A percentile compares a stretch with the other conserved stretches of the same genome.
These are phyloP conservation scores for Crossocerus cetratus DNA, from an alignment of 2,888 invertebrate genomes.

Conservation along the genomic window DNA sequence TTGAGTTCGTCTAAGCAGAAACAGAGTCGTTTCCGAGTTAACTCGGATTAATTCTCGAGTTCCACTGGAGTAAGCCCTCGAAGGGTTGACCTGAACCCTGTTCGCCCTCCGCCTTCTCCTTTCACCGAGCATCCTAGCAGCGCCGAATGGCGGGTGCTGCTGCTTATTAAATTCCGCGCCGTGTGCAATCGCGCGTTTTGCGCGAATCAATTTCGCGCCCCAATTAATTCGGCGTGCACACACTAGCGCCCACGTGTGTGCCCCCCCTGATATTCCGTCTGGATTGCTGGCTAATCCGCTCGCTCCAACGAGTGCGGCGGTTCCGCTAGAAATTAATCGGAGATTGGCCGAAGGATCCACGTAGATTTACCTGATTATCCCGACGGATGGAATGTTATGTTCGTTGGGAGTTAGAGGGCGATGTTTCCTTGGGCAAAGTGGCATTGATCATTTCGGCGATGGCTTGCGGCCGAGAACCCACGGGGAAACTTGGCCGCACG, in stretches of 20 bases:
- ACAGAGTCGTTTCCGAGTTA: conserved; percentile 41
- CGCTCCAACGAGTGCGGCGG: too few relatives aligned
- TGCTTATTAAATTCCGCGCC: conserved; percentile 28
- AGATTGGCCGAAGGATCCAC: too few relatives aligned
- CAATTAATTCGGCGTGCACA: too few relatives aligned
- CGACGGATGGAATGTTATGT: background rate
- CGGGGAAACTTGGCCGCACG: conserved; percentile 31
- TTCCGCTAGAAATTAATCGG: too few relatives aligned
- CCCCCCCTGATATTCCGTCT: too few relatives aligned
- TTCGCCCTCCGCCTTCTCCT: background rate
- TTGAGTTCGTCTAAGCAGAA: conserved; percentile 47
- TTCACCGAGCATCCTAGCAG: background rate
- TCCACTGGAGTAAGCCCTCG: conserved; percentile 21
- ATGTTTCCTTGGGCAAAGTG: too few relatives aligned
- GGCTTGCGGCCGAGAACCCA: conserved; percentile 39
- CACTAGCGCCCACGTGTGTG: too few relatives aligned
- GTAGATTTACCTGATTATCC: background rate
- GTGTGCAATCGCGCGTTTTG: background rate
- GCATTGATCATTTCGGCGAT: conserved; percentile 36
- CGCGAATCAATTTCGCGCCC: too few relatives aligned
- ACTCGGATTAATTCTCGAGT: conserved; percentile 47
- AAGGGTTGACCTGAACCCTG: conserved; percentile 24
- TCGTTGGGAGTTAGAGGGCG: too few relatives aligned
- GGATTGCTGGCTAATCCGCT: too few relatives aligned
- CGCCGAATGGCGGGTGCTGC: background rate